These are phyloP conservation scores for Rhinophrynus dorsalis DNA, from an alignment of 2,797 vertebrate species.

Conservation along the genomic window DNA sequence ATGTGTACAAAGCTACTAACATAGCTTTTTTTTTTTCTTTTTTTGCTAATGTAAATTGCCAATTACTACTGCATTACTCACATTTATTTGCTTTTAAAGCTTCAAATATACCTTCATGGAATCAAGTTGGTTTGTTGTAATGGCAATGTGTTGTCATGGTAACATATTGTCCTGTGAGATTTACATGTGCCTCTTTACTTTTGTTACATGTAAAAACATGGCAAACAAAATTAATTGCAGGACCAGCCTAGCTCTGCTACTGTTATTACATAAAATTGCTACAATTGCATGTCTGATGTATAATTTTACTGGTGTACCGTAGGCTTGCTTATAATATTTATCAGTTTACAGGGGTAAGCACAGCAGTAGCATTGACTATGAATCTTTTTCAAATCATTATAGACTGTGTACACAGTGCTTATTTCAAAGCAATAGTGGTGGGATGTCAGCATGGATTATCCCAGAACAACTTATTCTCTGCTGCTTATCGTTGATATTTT, in stretches of 20 bases:
- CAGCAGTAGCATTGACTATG: background rate
- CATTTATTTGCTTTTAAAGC: background rate
- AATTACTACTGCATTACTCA: slow-evolving; percentile 10
- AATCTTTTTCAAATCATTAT: too few relatives aligned
- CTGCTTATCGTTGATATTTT: too few relatives aligned
- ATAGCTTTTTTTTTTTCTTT: too few relatives aligned
- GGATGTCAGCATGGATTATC: too few relatives aligned
- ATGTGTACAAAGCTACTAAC: too few relatives aligned
- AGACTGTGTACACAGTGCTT: too few relatives aligned
- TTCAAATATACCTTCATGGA: background rate
- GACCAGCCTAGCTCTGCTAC: slow-evolving; percentile 2
- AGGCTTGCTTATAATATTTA: slow-evolving; percentile 11
- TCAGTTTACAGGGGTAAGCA: background rate
- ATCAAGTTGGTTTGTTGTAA: slow-evolving; percentile 12
- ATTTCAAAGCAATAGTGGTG: too few relatives aligned
- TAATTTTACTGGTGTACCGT: background rate
- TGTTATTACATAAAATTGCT: slow-evolving; percentile 18
- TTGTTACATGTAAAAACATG: slow-evolving; percentile 13
- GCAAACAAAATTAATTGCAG: slow-evolving; percentile 28
- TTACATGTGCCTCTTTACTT: slow-evolving; percentile 26
- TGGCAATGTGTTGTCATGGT: slow-evolving; percentile 24
- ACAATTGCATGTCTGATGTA: background rate
- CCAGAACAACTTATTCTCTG: too few relatives aligned
- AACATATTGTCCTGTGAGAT: slow-evolving; percentile 13
- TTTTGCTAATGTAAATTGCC: slow-evolving; percentile 1